phyloP scores from a whole-genome alignment of 92 coral and sea anemone species.

The Epizoanthus illoricatus region DNA sequence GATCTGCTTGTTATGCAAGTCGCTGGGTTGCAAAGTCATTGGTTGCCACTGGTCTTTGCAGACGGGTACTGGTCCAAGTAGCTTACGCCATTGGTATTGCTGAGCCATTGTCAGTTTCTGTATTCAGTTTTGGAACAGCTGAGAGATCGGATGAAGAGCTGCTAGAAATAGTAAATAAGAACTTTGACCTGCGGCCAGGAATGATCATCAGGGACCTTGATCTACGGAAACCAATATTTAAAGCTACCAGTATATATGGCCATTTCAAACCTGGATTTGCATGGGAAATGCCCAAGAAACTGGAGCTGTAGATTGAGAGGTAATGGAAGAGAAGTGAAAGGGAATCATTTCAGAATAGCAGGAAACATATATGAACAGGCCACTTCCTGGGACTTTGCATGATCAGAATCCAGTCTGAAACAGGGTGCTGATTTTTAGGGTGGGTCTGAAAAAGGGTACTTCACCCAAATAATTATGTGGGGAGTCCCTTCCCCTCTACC shows the following conservation, averaged over 20 bases:
- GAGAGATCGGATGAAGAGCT: constrained; percentile 75
- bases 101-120: constrained; percentile 80
- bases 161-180: constrained; percentile 62
- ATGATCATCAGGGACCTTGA: constrained; percentile 81
- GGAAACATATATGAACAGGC: no score
- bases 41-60: constrained; percentile 87
- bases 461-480: no score
- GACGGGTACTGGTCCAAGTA: constrained; percentile 76
- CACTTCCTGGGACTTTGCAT: no score
- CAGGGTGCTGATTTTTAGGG: no score
- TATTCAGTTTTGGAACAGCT: constrained; percentile 84
- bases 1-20: constrained; percentile 88
- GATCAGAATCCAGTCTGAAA: no score
- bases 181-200: constrained; percentile 90
- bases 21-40: constrained; percentile 92
- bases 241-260: constrained; percentile 83
- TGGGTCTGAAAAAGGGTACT: no score
- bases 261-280: constrained; percentile 96
- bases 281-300: constrained; percentile 92
- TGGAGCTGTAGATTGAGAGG: constrained; percentile 46
- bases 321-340: background rate
- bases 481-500: no score
- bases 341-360: no score
- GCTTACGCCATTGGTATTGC: constrained; percentile 84
- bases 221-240: constrained; percentile 83